Percentiles rank a stretch among this genome's conserved stretches.
Conservation (phyloP, 2,797 vertebrate genomes). For the Pipistrellus nathusii region DNA sequence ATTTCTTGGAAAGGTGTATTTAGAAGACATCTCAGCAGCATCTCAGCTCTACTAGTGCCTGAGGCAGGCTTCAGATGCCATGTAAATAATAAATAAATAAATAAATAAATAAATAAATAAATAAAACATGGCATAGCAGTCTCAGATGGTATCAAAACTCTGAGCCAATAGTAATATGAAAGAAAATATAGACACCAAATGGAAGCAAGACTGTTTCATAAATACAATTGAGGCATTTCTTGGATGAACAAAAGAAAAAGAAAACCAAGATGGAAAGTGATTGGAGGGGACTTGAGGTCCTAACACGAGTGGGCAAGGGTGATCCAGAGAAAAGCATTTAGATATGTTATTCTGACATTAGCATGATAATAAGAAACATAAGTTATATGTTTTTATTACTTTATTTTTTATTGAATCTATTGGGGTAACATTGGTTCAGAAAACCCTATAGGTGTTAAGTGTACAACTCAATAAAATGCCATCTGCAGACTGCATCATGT, state of each 20-base stretch:
- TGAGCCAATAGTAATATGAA: not conserved
- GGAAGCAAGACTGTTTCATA: not conserved
- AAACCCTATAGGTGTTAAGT: not conserved
- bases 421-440: not conserved
- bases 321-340: not conserved
- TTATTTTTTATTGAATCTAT: not conserved
- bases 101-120: not conserved
- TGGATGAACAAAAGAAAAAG: not conserved
- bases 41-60: not conserved
- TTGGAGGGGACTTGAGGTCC: not conserved
- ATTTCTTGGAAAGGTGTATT: not conserved
- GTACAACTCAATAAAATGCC: not conserved
- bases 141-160: not conserved
- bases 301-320: not conserved
- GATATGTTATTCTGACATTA: not conserved
- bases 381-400: not conserved
- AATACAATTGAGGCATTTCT: not conserved
- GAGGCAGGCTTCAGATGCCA: not conserved
- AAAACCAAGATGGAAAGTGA: not conserved
- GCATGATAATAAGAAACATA: not conserved
- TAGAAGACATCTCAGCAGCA: not conserved
- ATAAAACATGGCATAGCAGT: not conserved
- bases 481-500: not conserved
- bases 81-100: not conserved
- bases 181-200: not conserved